A percentile compares a stretch with the other conserved stretches of the same genome.
Conservation (phyloP, 2,113 vertebrate species). For the Notechis scutatus region DNA sequence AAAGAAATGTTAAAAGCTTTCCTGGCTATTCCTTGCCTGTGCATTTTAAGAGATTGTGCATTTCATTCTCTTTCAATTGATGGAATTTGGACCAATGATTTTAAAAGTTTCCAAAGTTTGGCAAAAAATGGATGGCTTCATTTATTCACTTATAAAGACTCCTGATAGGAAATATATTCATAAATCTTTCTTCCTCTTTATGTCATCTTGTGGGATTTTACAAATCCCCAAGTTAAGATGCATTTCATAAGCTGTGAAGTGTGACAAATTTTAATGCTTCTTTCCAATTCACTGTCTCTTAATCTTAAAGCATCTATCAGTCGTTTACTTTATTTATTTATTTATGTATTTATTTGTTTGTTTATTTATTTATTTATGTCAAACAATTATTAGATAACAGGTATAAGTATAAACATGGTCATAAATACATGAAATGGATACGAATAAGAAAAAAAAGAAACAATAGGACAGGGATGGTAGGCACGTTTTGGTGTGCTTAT, state of each 20-base stretch:
- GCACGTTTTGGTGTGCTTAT: too few species aligned
- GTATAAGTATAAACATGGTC: too few species aligned
- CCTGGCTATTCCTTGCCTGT: not conserved
- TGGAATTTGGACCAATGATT: not conserved
- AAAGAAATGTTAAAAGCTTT: not conserved
- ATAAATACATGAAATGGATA: too few species aligned
- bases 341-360: too few species aligned
- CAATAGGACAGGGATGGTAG: too few species aligned
- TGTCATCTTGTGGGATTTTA: conserved; percentile 12
- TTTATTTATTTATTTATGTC: too few species aligned
- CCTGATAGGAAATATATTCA: not conserved
- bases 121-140: not conserved
- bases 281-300: not conserved
- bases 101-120: not conserved
- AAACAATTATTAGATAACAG: too few species aligned
- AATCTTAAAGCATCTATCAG: not conserved
- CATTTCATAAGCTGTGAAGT: conserved; percentile 5
- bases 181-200: not conserved
- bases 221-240: not conserved
- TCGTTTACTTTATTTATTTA: not conserved
- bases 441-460: too few species aligned
- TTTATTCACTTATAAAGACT: not conserved
- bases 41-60: not conserved
- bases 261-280: conserved; percentile 14
- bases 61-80: not conserved